These are phyloP conservation scores for Hemibagrus guttatus DNA, from an alignment of 2,797 vertebrate genomes.

Conservation along the genomic window DNA sequence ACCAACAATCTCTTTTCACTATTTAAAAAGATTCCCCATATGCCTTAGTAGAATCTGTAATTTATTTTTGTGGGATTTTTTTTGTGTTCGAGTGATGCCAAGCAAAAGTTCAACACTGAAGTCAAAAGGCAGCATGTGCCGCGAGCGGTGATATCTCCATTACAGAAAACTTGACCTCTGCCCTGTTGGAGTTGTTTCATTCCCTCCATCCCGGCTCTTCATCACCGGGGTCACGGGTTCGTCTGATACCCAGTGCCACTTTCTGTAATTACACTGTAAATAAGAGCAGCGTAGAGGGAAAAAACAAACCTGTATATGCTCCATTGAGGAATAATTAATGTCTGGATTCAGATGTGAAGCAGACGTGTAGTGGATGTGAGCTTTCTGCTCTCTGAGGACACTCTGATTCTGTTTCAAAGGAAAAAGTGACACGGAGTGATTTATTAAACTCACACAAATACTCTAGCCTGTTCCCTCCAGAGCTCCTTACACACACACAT, in stretches of 20 bases:
- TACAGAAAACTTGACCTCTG: background rate
- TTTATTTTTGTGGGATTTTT: background rate
- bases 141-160: background rate
- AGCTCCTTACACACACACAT: background rate
- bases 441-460: background rate
- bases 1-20: too few species aligned
- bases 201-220: background rate
- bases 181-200: background rate
- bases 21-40: too few species aligned
- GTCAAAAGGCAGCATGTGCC: background rate
- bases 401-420: background rate
- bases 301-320: background rate
- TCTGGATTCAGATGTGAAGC: background rate
- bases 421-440: constrained; percentile 14
- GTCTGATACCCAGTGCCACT: too few species aligned
- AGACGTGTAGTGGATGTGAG: background rate
- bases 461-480: background rate
- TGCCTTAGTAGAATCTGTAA: too few species aligned
- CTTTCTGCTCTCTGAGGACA: background rate
- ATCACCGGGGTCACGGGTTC: background rate
- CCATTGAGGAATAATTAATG: background rate
- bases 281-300: background rate
- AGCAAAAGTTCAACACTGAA: background rate
- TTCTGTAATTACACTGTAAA: background rate
- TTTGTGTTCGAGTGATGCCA: background rate